Evolutionary conservation across 2,888 invertebrate genomes (phyloP).

Genomic region (Acrobasis repandana): DNA sequence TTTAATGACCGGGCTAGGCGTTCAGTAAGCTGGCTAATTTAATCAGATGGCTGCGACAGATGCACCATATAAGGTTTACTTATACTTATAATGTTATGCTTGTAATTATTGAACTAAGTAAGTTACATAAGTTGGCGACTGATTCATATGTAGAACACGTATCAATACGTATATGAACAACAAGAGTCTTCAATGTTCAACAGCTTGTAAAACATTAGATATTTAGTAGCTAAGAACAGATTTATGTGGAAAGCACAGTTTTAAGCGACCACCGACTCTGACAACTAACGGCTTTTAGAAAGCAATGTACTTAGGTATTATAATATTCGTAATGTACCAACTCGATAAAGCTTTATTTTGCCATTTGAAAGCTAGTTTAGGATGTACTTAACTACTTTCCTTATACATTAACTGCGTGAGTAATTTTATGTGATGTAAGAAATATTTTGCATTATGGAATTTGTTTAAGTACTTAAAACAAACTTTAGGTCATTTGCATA

Average conservation of each 20-base stretch:
- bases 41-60: too few relatives aligned
- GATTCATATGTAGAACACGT: not conserved
- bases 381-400: not conserved
- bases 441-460: too few relatives aligned
- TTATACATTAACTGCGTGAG: too few relatives aligned
- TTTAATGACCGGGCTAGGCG: too few relatives aligned
- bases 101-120: too few relatives aligned
- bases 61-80: too few relatives aligned
- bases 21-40: too few relatives aligned
- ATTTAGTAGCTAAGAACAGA: not conserved
- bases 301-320: not conserved
- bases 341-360: slow-evolving; percentile 1
- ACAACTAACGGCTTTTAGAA: not conserved
- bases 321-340: slow-evolving; percentile 2
- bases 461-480: too few relatives aligned
- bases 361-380: not conserved
- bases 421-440: too few relatives aligned
- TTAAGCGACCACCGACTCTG: not conserved
- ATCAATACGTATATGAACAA: not conserved
- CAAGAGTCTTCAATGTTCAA: not conserved
- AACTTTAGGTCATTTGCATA: too few relatives aligned
- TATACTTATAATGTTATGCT: too few relatives aligned
- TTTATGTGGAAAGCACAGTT: slow-evolving; percentile 4
- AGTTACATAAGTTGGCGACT: too few relatives aligned
- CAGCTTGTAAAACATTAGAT: not conserved